These are phyloP conservation scores for Apolygus lucorum DNA, from an alignment of 1,140 invertebrate genomes.

Conservation along the genomic window DNA sequence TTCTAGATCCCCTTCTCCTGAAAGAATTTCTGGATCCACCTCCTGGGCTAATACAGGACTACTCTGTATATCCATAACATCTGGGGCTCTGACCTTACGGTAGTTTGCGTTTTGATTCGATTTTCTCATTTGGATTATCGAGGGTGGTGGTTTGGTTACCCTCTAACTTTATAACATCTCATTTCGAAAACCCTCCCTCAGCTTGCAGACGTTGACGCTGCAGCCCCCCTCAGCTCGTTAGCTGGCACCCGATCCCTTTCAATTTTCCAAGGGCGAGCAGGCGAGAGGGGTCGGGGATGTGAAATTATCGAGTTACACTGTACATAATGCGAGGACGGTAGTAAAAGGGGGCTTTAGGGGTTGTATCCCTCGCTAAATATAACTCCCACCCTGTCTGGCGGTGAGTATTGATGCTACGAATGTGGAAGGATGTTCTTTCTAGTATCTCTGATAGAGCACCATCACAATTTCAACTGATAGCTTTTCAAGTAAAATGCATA, in stretches of 20 bases:
- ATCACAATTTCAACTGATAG: no score
- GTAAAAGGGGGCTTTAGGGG: neutral
- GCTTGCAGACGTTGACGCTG: neutral
- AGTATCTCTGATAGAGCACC: no score
- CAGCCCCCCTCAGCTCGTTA: neutral
- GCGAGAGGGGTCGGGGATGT: neutral
- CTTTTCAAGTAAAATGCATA: no score
- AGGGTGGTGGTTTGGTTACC: neutral
- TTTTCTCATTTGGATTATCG: neutral
- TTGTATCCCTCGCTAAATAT: neutral
- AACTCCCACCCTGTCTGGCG: no score
- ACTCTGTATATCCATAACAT: no score
- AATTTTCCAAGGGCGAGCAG: neutral
- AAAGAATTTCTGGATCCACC: no score
- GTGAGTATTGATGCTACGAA: no score
- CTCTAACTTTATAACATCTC: neutral
- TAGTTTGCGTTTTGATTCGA: neutral
- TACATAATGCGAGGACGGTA: neutral
- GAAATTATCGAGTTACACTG: neutral
- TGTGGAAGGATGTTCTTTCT: no score
- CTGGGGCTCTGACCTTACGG: neutral
- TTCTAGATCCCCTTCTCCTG: no score
- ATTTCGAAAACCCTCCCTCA: neutral
- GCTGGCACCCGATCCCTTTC: neutral
- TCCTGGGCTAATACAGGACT: no score